Evolutionary conservation across 2,113 vertebrate species (phyloP).

Genomic region (Leucopsar rothschildi): DNA sequence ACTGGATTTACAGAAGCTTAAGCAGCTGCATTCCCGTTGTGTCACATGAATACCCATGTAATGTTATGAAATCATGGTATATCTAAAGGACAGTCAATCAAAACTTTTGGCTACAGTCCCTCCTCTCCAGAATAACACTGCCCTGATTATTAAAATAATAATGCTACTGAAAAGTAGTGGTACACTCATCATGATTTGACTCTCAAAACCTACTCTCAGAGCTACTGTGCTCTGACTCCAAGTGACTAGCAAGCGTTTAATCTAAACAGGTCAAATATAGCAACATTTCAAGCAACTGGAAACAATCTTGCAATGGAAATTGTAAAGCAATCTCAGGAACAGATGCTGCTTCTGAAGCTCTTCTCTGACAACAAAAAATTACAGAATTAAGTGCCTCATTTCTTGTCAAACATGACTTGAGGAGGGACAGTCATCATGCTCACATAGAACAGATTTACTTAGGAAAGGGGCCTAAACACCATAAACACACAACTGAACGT

Average conservation of each 20-base stretch:
- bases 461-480: constrained; percentile 4
- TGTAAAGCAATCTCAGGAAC: not conserved
- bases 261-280: not conserved
- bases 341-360: not conserved
- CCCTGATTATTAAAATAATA: not conserved
- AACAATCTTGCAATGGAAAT: not conserved
- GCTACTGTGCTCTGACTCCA: not conserved
- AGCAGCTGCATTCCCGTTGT: not conserved
- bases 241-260: not conserved
- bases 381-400: not conserved
- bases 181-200: not conserved
- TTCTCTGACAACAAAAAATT: not conserved
- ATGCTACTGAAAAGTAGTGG: not conserved
- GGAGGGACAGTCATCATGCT: not conserved
- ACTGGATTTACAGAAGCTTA: not conserved
- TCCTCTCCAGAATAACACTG: not conserved
- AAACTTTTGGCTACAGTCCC: not conserved
- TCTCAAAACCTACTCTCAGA: not conserved
- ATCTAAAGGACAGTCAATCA: not conserved
- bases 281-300: not conserved
- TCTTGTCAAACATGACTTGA: not conserved
- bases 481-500: not conserved
- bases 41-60: not conserved
- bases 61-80: not conserved
- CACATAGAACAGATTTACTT: not conserved